Base-by-base conservation (phyloP, 1,140 invertebrate species). In the Acromyrmex heyeri region DNA sequence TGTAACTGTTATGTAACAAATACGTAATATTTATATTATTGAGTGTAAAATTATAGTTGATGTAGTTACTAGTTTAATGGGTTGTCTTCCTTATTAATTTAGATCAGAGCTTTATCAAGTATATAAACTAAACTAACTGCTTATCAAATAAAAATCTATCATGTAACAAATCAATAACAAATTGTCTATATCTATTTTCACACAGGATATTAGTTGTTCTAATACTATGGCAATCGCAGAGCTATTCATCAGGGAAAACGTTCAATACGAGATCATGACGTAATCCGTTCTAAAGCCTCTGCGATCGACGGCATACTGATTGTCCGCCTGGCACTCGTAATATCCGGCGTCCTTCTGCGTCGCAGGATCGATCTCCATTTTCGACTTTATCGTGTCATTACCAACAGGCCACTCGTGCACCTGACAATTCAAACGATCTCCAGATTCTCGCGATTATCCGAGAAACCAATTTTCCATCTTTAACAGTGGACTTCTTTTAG, bases 331-430 rank as follows among this genome's bases (percentile, higher is more conserved):
- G 89, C 97, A 97, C 92, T 97, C 97, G 87, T 97, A 97, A 87
- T 96, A 97, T 16, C 97, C 97, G 14, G 96, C 96, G 94, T 97
- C 96, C 91, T 98, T 98, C 95, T 98, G 98, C 1, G 98, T 98
- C 0, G 98, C 98, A 10, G 98, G 98, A 94, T 99, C 98, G 70
- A 99, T 99, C 95, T 99, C 98, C 93, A 99, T 97, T 96, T 99
- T 99, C 8, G 97, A 98, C 93, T 99, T 99, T 10, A 98, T 97
- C 72, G 96, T 97, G 92, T 98, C 97, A n/a, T 97, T 96, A 4
- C 97, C 97, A 50, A 97, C 97, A 18, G 96, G 96, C 98, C 98
- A 98, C 94, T 98, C 98, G 93, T 98, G 98, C 18, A 98, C 97
- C 98, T 98, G 21, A 87, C 73, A 90, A 75, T 61, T 70, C 8